phyloP scores from a whole-genome alignment of 2,888 invertebrate genomes.

The Tenthredo notha region DNA sequence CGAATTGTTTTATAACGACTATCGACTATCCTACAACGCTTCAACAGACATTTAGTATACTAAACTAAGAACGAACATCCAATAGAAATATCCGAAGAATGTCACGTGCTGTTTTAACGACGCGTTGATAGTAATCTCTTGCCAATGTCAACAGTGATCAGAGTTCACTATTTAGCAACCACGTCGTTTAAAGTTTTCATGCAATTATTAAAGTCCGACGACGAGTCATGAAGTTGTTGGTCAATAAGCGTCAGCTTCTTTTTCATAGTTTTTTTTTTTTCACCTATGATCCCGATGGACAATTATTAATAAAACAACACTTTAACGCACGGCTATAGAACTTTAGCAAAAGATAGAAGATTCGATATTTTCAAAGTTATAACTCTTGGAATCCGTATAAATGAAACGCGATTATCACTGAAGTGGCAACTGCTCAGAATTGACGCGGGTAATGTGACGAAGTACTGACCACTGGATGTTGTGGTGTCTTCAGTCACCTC shows the following conservation, averaged over 20 bases:
- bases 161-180: background rate
- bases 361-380: slow-evolving; percentile 37
- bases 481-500: background rate
- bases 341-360: background rate
- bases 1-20: slow-evolving; percentile 43
- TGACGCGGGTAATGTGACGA: background rate
- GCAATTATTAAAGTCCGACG: background rate
- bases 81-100: slow-evolving; percentile 63
- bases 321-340: background rate
- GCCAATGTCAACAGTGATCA: slow-evolving; percentile 48
- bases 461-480: slow-evolving; percentile 13
- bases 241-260: background rate
- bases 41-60: slow-evolving; percentile 16
- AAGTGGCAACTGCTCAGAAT: background rate
- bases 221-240: background rate
- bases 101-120: slow-evolving; percentile 65
- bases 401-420: slow-evolving; percentile 2
- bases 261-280: background rate
- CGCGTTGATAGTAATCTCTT: slow-evolving; percentile 52
- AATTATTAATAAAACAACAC: background rate
- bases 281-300: background rate
- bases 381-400: slow-evolving; percentile 22
- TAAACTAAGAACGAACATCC: slow-evolving; percentile 58
- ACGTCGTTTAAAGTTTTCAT: background rate
- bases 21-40: slow-evolving; percentile 27